Evolutionary conservation across 2,888 invertebrate genomes (phyloP).

Genomic region (Nemotelus nigrinus): DNA sequence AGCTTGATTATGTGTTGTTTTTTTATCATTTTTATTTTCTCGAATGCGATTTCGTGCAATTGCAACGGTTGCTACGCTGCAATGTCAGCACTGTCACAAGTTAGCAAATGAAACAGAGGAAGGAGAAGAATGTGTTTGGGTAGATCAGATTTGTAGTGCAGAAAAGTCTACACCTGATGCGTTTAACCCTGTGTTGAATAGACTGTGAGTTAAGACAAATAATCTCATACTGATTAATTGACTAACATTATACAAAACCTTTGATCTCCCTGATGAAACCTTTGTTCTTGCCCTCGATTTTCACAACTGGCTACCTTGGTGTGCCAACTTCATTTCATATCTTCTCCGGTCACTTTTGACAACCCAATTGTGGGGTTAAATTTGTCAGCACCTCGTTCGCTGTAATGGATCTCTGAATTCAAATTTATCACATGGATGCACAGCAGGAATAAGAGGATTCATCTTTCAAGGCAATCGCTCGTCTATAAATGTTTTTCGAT

Average conservation of each 20-base stretch:
- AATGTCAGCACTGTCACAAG: not conserved
- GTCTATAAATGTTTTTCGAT: not conserved
- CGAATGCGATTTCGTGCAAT: not conserved
- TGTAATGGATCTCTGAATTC: not conserved
- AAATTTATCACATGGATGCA: conserved; percentile 9
- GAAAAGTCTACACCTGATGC: not conserved
- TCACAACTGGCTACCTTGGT: no score
- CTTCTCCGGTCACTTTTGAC: no score
- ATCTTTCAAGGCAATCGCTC: conserved; percentile 37
- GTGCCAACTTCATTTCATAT: no score
- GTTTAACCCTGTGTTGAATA: not conserved
- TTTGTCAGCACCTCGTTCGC: no score
- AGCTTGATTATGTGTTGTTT: not conserved
- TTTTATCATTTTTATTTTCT: not conserved
- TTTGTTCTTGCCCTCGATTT: no score
- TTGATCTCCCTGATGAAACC: no score
- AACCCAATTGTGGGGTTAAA: no score
- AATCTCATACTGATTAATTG: no score
- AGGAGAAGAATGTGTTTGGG: conserved; percentile 26
- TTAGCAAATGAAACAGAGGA: not conserved
- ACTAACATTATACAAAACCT: no score
- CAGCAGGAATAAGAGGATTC: not conserved
- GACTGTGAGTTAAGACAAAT: no score
- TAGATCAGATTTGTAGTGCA: not conserved
- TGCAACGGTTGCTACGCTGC: conserved; percentile 17